Evolutionary conservation across 2,797 vertebrate species (phyloP).

Genomic region (Hemitrygon akajei): DNA sequence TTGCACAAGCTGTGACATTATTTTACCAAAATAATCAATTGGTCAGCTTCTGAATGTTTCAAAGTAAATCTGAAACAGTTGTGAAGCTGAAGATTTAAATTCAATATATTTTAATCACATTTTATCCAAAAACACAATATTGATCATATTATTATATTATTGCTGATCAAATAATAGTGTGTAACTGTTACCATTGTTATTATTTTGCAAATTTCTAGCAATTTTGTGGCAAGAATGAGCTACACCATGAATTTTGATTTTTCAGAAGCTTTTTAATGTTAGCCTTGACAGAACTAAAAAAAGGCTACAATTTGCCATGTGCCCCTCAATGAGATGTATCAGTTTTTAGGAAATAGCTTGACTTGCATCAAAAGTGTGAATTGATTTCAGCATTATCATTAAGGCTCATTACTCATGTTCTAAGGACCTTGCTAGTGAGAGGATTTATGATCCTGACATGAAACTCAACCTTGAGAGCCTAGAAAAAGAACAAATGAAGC

Average conservation of each 20-base stretch:
- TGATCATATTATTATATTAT: neutral
- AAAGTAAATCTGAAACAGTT: neutral
- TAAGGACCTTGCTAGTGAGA: neutral
- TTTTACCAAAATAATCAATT: neutral
- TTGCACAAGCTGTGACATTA: neutral
- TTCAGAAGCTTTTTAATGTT: neutral
- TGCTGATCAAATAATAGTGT: neutral
- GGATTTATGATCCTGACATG: neutral
- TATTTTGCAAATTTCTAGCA: neutral
- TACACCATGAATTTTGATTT: neutral
- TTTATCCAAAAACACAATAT: neutral
- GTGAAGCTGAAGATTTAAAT: neutral
- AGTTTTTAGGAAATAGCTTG: neutral
- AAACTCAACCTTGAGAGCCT: neutral
- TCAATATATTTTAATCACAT: neutral
- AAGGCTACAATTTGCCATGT: neutral
- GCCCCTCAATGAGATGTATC: neutral
- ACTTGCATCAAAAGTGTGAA: neutral
- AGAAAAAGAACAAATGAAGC: neutral
- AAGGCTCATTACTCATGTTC: neutral
- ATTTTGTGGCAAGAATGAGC: neutral
- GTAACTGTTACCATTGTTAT: neutral
- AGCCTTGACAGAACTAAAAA: neutral
- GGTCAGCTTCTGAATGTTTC: neutral
- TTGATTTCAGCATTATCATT: neutral